phyloP scores from a whole-genome alignment of 2,113 vertebrate species.

The Gallinago paraguaiae region DNA sequence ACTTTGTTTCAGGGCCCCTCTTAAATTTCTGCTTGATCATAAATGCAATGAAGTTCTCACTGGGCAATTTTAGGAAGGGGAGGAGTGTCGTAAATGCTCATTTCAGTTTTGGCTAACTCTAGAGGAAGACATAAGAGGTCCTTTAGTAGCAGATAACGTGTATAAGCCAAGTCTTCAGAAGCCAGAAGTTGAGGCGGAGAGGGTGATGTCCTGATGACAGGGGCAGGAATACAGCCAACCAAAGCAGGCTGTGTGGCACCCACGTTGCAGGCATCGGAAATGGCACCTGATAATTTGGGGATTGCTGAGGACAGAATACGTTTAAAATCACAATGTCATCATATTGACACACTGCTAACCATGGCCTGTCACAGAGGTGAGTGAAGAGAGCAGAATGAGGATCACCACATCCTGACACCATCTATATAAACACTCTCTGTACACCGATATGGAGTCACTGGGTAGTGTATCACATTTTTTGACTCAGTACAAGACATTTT shows the following conservation, averaged over 20 bases:
- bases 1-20: conserved; percentile 49
- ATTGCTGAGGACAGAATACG: rapidly evolving
- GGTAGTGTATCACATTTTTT: neutral
- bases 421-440: neutral
- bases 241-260: neutral
- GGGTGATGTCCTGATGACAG: neutral
- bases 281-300: neutral
- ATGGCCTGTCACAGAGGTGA: neutral
- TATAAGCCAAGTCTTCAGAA: neutral
- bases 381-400: neutral
- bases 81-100: neutral
- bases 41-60: neutral
- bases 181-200: neutral
- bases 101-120: neutral
- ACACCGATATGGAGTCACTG: neutral
- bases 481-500: neutral
- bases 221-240: too few relatives aligned
- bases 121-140: neutral
- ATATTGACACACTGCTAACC: rapidly evolving
- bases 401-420: neutral
- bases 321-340: neutral
- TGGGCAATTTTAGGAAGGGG: neutral
- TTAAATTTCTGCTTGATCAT: conserved; percentile 56
- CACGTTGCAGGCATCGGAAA: neutral
- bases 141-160: neutral